Evolutionary conservation across 2,888 invertebrate species (phyloP).

Genomic region (Automeris io): DNA sequence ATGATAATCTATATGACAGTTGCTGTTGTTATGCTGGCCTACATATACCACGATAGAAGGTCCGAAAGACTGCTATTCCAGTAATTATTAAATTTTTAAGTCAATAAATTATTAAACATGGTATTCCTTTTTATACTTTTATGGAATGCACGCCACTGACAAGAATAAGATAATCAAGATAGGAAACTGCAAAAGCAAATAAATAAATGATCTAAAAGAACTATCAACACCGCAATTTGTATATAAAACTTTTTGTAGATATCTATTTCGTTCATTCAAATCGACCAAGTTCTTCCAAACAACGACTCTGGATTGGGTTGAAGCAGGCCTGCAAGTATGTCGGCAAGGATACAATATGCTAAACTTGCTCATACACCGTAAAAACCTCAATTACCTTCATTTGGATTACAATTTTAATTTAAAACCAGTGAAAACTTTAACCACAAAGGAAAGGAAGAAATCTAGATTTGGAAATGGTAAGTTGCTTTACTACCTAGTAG

Average conservation of each 20-base stretch:
- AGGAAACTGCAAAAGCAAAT: too few relatives aligned
- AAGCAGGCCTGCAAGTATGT: constrained; percentile 98
- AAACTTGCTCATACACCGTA: constrained; percentile 98
- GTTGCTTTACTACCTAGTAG: too few relatives aligned
- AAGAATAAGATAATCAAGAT: too few relatives aligned
- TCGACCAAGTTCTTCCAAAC: constrained; percentile 99
- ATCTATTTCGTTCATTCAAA: constrained; percentile 98
- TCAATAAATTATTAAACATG: too few relatives aligned
- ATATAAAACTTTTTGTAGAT: constrained; percentile 61
- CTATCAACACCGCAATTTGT: not conserved
- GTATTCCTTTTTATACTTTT: too few relatives aligned
- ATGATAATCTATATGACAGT: too few relatives aligned
- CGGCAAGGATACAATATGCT: constrained; percentile 99
- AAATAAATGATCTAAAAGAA: too few relatives aligned
- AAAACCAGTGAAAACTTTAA: constrained; percentile 99
- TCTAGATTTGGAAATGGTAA: constrained; percentile 96
- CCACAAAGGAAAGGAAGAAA: constrained; percentile 99
- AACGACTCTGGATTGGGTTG: constrained; percentile 99
- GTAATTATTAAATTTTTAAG: too few relatives aligned
- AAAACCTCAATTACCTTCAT: constrained; percentile 99
- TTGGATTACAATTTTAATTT: constrained; percentile 99
- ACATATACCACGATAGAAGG: too few relatives aligned
- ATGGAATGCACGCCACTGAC: too few relatives aligned
- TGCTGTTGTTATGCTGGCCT: too few relatives aligned
- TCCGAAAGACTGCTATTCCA: too few relatives aligned